Evolutionary conservation across 2,113 vertebrate genomes (phyloP), one percentile per base, ranked within the genome.

Genomic region (Neolamprologus variostigma): DNA sequence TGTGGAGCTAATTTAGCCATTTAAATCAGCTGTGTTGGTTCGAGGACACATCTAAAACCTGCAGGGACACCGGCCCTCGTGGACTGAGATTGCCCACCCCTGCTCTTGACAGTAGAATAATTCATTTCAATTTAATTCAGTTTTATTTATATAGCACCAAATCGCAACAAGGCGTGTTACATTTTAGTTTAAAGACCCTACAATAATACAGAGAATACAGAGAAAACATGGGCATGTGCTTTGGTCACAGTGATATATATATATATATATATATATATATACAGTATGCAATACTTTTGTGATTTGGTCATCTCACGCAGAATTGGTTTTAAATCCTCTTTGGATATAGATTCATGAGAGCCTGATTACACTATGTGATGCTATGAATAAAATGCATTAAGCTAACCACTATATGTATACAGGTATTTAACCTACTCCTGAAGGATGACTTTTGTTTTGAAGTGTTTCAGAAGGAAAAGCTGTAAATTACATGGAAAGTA

Each of bases 401-500:
- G 8, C 13, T 71, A 37, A 26, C 21, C 21, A 1, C 4, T 37
- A n/a, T 12, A 42, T 6, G 11, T 73, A 73, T 73, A 73, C 21
- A 26, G 9, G 23, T 47, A 73, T 45, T 73, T 73, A 73, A 26
- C 13, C 68, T 4, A 28, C 21, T 47, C 40, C 40, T 47, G 23
- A 47, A 28, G 42, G 71, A 47, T 76, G 9, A 2, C 14, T 47
- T 76, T 76, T 47, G 14, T 47, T 47, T 28, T 76, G 26, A 47
- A 28, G 23, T 47, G 23, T 47, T 47, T 28, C 23, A 76, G 13
- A 47, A 28, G 23, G 9, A 7, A 47, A 17, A 28, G 42, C 14
- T 28, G 71, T 19, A 76, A 76, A 47, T 47, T 7, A 76, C 71
- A 47, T 76, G 42, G 71, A 42, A 76, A 47, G 66, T 71, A 42